A percentile compares a stretch with the other conserved stretches of the same genome.
Evolutionary conservation across 2,113 vertebrate species (phyloP).

Genomic region (Triplophysa siluroides): DNA sequence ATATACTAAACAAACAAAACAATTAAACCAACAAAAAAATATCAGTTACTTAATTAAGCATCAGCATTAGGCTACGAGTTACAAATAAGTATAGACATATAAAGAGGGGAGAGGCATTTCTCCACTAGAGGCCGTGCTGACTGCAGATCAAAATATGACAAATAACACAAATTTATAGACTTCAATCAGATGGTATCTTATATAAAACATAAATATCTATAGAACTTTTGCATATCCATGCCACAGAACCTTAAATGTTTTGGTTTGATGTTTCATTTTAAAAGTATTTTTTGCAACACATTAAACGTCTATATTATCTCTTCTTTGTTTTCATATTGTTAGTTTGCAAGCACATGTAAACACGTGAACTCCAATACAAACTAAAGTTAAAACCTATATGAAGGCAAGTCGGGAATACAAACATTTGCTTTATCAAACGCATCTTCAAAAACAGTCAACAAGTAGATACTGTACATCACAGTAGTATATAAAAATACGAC

Average conservation of each 20-base stretch:
- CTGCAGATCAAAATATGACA: constrained; percentile 70
- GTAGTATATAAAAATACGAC: background rate
- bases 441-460: background rate
- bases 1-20: constrained; percentile 69
- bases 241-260: background rate
- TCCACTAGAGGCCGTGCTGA: constrained; percentile 77
- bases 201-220: background rate
- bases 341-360: background rate
- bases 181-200: background rate
- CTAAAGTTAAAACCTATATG: background rate
- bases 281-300: background rate
- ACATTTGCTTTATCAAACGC: background rate
- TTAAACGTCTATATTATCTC: background rate
- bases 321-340: background rate
- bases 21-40: constrained; percentile 21
- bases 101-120: background rate
- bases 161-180: constrained; percentile 54
- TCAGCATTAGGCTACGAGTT: background rate
- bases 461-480: background rate
- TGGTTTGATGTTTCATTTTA: background rate
- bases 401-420: background rate
- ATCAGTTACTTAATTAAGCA: background rate
- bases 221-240: no score
- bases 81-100: background rate
- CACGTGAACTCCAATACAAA: background rate